Evolutionary conservation across 2,888 invertebrate species (phyloP), one percentile per base, ranked within the genome.

Genomic region (Drosophila austrosaltans): DNA sequence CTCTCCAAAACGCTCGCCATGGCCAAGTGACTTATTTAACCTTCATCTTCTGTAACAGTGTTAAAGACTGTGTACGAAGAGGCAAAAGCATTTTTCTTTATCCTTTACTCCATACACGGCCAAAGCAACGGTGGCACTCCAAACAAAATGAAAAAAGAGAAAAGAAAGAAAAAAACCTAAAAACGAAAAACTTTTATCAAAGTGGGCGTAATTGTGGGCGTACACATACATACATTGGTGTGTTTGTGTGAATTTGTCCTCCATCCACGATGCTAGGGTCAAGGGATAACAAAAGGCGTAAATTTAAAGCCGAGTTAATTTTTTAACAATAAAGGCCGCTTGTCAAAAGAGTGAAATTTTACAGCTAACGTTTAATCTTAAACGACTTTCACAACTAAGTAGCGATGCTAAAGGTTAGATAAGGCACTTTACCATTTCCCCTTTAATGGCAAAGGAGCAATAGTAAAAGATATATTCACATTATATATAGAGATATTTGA

Each of bases 221-320:
- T 69, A 62, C 59, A 53, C 44, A 53, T 57, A 53, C 36, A 36
- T 60, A n/a, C 16, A 16, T 16, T 16, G 16, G 16, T 59, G 56
- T 20, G 54, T 40, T 58, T 64, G 58, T 28, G 42, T 39, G 57
- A 57, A 69, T 58, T 56, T 69, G 53, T 62, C 60, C 75, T 72
- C 53, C 62, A 40, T 71, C 53, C 62, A 40, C 60, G 56, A 40
- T 62, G 56, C 59, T 75, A 64, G 84, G 81, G 84, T 83, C 87
- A 83, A 77, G 74, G 87, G 77, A 81, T 88, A 84, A 84, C 89
- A 84, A 84, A 88, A 86, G 83, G 87, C 89, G 83, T 88, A 78
- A 86, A 88, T 84, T 84, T 84, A 86, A 84, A 79, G 83, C 71
- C 84, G 25, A 88, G 84, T 84, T 88, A 84, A 84, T 84, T 88